phyloP scores from a whole-genome alignment of 2,888 invertebrate genomes.

The Parapristionchus giblindavisi region DNA sequence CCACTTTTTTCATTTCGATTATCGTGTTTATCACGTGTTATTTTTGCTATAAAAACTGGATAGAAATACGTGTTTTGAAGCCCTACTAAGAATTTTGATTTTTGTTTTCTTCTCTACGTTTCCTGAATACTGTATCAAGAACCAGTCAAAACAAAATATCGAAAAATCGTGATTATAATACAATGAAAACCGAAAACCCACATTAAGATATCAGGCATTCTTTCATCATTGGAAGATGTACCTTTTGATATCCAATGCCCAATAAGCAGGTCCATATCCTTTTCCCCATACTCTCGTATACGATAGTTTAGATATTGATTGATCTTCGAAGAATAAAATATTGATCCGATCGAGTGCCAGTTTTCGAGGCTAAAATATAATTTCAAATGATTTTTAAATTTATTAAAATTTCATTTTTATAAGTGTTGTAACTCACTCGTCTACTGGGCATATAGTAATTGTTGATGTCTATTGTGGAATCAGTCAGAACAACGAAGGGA shows the following conservation, averaged over 20 bases:
- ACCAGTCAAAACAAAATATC: too few relatives aligned
- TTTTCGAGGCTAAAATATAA: slow-evolving; percentile 16
- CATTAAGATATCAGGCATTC: too few relatives aligned
- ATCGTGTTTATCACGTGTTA: too few relatives aligned
- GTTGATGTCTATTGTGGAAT: slow-evolving; percentile 48
- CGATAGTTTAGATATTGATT: slow-evolving; percentile 46
- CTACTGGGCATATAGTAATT: slow-evolving; percentile 56
- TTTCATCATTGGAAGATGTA: slow-evolving; percentile 19
- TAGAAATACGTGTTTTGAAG: too few relatives aligned
- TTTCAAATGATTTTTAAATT: not conserved
- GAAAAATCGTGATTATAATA: too few relatives aligned
- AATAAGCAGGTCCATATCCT: slow-evolving; percentile 48
- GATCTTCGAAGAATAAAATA: slow-evolving; percentile 47
- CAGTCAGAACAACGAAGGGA: slow-evolving; percentile 51
- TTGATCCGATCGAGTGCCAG: slow-evolving; percentile 8
- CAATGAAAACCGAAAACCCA: too few relatives aligned
- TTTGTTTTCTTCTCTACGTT: too few relatives aligned
- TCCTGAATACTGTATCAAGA: too few relatives aligned
- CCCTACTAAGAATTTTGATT: too few relatives aligned
- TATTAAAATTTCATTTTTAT: not conserved
- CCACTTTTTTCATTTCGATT: too few relatives aligned
- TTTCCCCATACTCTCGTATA: slow-evolving; percentile 55
- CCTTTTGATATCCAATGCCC: slow-evolving; percentile 58
- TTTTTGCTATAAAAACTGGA: too few relatives aligned
- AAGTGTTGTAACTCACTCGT: slow-evolving; percentile 16